These are phyloP conservation scores for Danio albolineatus DNA, from an alignment of 2,797 vertebrate genomes.

Conservation along the genomic window DNA sequence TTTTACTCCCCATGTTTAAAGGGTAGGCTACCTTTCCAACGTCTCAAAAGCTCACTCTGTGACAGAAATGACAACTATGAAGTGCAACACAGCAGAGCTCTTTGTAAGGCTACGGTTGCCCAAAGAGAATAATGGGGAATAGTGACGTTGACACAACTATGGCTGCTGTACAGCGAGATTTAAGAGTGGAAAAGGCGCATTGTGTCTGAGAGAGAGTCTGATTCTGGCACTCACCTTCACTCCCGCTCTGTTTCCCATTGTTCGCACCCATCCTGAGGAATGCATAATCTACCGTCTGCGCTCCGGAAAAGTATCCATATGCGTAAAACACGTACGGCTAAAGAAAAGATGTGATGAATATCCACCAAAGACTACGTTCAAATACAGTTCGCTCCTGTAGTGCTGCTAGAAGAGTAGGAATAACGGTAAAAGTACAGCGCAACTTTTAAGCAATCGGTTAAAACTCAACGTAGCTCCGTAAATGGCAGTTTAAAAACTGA, in stretches of 20 bases:
- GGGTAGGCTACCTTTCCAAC: slow-evolving; percentile 16
- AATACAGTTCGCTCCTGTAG: slow-evolving; percentile 23
- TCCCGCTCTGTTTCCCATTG: slow-evolving; percentile 90
- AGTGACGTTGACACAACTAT: slow-evolving; percentile 56
- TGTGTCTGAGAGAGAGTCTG: slow-evolving; percentile 33
- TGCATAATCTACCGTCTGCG: slow-evolving; percentile 79
- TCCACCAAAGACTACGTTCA: slow-evolving; percentile 3
- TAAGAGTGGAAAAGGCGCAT: slow-evolving; percentile 27
- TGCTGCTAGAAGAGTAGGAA: slow-evolving; percentile 35
- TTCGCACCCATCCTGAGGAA: slow-evolving; percentile 87
- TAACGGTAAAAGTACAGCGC: slow-evolving; percentile 43
- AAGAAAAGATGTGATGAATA: slow-evolving; percentile 3
- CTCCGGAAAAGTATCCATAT: slow-evolving; percentile 60
- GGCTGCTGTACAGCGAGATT: slow-evolving; percentile 43
- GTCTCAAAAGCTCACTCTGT: slow-evolving; percentile 1
- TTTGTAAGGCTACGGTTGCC: slow-evolving; percentile 11
- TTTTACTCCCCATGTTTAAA: slow-evolving; percentile 4
- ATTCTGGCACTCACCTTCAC: slow-evolving; percentile 83
- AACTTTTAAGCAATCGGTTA: slow-evolving; percentile 46
- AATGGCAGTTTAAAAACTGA: background rate
- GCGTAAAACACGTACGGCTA: slow-evolving; percentile 49
- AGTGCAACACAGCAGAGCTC: background rate
- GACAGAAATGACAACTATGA: background rate
- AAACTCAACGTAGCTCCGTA: slow-evolving; percentile 33
- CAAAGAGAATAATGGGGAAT: slow-evolving; percentile 33